Conservation (phyloP, 1,140 invertebrate species). For the Aphis craccivora region DNA sequence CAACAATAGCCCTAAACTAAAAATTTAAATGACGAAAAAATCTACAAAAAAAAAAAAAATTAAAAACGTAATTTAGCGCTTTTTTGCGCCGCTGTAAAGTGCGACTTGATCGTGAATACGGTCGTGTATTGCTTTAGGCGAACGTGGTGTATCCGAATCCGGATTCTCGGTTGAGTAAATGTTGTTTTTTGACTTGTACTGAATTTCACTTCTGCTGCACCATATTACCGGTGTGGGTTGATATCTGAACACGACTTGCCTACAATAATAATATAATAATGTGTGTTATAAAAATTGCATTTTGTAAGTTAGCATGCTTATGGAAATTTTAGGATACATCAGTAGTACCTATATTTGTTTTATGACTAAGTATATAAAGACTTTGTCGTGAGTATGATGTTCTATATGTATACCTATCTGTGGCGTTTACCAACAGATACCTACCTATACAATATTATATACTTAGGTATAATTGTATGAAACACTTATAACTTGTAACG, state of each 20-base stretch:
- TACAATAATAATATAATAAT: not conserved
- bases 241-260: not conserved
- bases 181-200: conserved; percentile 34
- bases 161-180: conserved; percentile 35
- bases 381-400: not conserved
- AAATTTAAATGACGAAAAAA: conserved; percentile 22
- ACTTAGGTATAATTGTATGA: not conserved
- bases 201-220: conserved; percentile 39
- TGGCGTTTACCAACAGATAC: not conserved
- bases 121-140: conserved; percentile 43
- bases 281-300: not conserved
- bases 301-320: not conserved
- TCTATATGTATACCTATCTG: not conserved
- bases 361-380: not conserved
- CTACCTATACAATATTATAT: not conserved
- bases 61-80: not conserved
- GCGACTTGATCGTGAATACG: conserved; percentile 35
- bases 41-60: not conserved
- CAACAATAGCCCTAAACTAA: conserved; percentile 36
- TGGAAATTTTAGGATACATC: not conserved
- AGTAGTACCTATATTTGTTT: not conserved
- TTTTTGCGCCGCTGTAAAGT: not conserved
- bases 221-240: not conserved
- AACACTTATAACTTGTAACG: not conserved
- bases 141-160: conserved; percentile 39